Evolutionary conservation across 64 coral and sea anemone species (phyloP), one percentile per base, ranked within the genome.

Genomic region (Stylophora pistillata): DNA sequence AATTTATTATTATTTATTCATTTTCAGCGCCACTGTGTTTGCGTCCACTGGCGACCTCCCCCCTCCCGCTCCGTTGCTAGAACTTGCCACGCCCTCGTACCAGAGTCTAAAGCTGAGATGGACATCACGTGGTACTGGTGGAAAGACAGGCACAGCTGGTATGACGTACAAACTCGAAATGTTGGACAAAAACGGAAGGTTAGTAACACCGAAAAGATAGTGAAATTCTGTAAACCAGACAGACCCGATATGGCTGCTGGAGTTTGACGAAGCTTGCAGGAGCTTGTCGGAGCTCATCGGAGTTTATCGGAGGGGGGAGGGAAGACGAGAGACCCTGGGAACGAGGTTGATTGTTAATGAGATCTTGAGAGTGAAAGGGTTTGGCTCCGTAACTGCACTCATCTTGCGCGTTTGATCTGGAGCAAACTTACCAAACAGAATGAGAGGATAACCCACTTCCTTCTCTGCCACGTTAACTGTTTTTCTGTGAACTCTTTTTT

Each of bases 61-160:
- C 55, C 94, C 94, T 5, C 79, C 86, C 4, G 94, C 94, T 62
- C 94, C 94, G 14, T 23, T 60, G 30, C n/a, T 95, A 27, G 94
- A 95, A 37, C 78, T 95, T 4, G 86, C 86, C 41, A 91, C 89
- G 53, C 86, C 94, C 4, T 95, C 94, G 0, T 95, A 95, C 64
- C 94, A 95, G 55, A 95, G 94, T 47, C 79, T 95, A 18, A 95
- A 95, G 71, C 86, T 95, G 18, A 81, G 86, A 10, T 95, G 94
- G 94, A 84, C 80, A 21, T 84, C 80, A 53, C 80, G 80, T 34
- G 41, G 86, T 16, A 33, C 85, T 11, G 26, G 78, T 15, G 71
- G 78, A 15, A 78, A 74, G 58, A 92, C 74, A 6, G 94, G 91
- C 16, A 60, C 34, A 20, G 86, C 88, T 71, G 94, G 94, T 5